phyloP scores from a whole-genome alignment of 1,140 invertebrate genomes.

The Lordiphosa clarofinis region DNA sequence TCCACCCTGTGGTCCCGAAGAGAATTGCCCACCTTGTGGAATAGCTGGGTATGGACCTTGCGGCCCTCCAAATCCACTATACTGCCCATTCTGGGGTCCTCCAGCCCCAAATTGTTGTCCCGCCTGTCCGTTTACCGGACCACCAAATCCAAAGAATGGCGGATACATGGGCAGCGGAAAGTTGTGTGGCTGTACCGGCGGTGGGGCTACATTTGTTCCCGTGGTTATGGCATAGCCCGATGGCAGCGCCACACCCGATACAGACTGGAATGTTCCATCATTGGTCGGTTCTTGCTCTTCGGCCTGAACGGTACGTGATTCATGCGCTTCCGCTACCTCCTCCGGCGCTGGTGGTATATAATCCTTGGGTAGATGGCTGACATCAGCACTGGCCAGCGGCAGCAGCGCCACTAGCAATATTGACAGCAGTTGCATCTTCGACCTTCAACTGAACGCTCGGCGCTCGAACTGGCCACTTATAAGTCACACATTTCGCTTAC shows the following conservation, averaged over 20 bases:
- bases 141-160: slow-evolving; percentile 57
- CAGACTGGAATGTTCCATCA: slow-evolving; percentile 42
- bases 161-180: slow-evolving; percentile 65
- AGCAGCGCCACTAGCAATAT: slow-evolving; percentile 35
- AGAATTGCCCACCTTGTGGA: no score
- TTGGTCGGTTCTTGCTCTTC: slow-evolving; percentile 16
- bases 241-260: slow-evolving; percentile 36
- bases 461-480: slow-evolving; percentile 48
- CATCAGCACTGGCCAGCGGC: slow-evolving; percentile 46
- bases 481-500: slow-evolving; percentile 38
- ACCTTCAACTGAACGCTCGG: slow-evolving; percentile 22
- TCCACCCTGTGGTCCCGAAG: no score
- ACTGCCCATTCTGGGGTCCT: slow-evolving; percentile 1
- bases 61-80: slow-evolving; percentile 1
- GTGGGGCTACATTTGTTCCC: slow-evolving; percentile 33
- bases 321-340: neutral
- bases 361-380: slow-evolving; percentile 50
- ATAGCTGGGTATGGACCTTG: slow-evolving; percentile 2
- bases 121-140: slow-evolving; percentile 7
- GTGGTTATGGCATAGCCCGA: slow-evolving; percentile 51
- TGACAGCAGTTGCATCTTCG: slow-evolving; percentile 19
- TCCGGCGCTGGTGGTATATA: slow-evolving; percentile 22
- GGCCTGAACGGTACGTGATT: neutral
- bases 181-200: slow-evolving; percentile 42
- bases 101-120: slow-evolving; percentile 20